These are phyloP conservation scores for Philopedon plagiatum DNA, from an alignment of 2,888 invertebrate species.

Conservation along the genomic window DNA sequence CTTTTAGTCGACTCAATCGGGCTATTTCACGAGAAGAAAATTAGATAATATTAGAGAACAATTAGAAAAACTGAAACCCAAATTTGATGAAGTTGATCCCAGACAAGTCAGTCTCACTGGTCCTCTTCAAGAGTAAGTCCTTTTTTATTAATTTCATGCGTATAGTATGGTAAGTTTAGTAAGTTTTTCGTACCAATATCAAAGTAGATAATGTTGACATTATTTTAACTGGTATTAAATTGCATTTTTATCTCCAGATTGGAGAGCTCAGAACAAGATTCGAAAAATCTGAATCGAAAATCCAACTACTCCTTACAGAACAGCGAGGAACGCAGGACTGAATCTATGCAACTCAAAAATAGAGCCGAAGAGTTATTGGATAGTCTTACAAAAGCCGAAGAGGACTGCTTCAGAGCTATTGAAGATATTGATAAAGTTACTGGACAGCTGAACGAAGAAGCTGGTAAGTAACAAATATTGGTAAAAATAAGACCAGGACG, in stretches of 20 bases:
- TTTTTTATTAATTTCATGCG: not conserved
- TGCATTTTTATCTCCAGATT: no score
- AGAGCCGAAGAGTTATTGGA: conserved; percentile 72
- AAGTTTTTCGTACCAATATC: no score
- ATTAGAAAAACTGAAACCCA: conserved; percentile 77
- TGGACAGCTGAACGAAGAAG: conserved; percentile 80
- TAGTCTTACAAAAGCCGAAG: conserved; percentile 72
- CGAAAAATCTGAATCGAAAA: conserved; percentile 75
- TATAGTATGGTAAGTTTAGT: no score
- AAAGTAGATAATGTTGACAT: no score
- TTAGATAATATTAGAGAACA: conserved; percentile 86
- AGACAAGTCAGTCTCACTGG: conserved; percentile 78
- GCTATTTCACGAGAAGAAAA: conserved; percentile 89
- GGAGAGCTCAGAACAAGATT: conserved; percentile 75
- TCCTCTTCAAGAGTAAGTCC: conserved; percentile 69
- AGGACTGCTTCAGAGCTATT: conserved; percentile 77
- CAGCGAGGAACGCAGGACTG: conserved; percentile 73
- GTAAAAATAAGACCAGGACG: no score
- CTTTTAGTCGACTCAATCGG: conserved; percentile 81
- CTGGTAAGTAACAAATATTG: conserved; percentile 50
- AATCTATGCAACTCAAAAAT: conserved; percentile 72
- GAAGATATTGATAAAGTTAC: conserved; percentile 81
- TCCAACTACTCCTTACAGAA: conserved; percentile 74
- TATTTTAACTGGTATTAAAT: no score
- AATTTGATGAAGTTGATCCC: conserved; percentile 78